phyloP scores from a whole-genome alignment of 2,888 invertebrate species.

The Alsophila aescularia region DNA sequence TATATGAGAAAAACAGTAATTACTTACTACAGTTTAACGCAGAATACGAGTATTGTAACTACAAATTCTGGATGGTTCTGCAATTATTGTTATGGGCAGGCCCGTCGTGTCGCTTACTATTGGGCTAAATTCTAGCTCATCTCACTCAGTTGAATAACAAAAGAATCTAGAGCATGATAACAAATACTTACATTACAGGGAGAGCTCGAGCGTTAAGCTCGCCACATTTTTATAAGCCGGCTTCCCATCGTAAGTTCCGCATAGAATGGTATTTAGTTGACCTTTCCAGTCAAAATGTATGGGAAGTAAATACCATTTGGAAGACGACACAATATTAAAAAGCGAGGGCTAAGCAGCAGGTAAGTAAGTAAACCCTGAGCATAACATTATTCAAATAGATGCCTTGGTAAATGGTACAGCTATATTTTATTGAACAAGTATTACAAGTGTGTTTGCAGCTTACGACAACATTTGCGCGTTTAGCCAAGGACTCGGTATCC shows the following conservation, averaged over 20 bases:
- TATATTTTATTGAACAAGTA: constrained; percentile 5
- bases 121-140: no score
- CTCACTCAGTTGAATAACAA: no score
- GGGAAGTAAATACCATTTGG: constrained; percentile 68
- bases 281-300: constrained; percentile 50
- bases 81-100: no score
- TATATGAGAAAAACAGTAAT: no score
- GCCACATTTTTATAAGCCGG: constrained; percentile 11
- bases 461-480: constrained; percentile 24
- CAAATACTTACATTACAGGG: not conserved
- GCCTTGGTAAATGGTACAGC: not conserved
- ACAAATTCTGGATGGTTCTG: no score
- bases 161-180: no score
- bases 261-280: constrained; percentile 64
- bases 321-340: constrained; percentile 55
- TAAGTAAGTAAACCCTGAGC: not conserved
- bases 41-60: no score
- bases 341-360: not conserved
- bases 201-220: not conserved
- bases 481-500: constrained; percentile 59
- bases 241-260: constrained; percentile 49
- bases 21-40: no score
- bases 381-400: not conserved
- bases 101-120: no score
- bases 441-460: constrained; percentile 9